Base-by-base conservation (phyloP, 2,113 vertebrate genomes). In the Cebidichthys violaceus region DNA sequence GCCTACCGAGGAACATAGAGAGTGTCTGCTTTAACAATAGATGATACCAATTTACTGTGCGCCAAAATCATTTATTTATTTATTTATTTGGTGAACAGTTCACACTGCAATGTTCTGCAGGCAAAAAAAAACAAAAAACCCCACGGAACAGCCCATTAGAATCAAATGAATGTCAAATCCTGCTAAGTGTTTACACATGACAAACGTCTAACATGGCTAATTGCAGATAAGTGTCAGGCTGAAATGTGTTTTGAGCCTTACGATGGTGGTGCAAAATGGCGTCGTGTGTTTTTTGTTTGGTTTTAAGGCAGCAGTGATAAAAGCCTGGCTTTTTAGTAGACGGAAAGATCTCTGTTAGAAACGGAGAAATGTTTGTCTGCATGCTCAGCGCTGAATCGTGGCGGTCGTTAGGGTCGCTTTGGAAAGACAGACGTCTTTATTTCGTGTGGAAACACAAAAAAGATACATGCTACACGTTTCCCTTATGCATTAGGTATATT, bases 71-170 rank as follows among this genome's bases (percentile, higher is more conserved):
- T n/a, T 60, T 8, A 31, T 31, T 6, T 29, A 59, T 59, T 47
- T 47, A 47, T n/a, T 54, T 22, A 22, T 57, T 33, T 61, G 74
- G 52, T 57, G 62, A 75, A 76, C 47, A 75, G 64, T 79, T 88
- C 31, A 45, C 52, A 9, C 65, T 66, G 83, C 64, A 76, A 52
- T 75, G 67, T 81, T 79, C 82, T 81, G 68, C 85, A 77, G 83
- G 81, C 85, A 84, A 39, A 71, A 29, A 59, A 60, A 79, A 59
- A 52, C 84, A 39, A 71, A 29, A 59, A 60, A 79, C 62, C 57
- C 84, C 47, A 79, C 81, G 81, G 83, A 83, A 90, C 83, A 89
- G 73, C 81, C 87, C 81, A 87, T 92, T 90, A 86, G 72, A 83
- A 82, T 87, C 81, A 88, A 86, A 88, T 82, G 82, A 89, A 81